Percentiles rank a stretch among this genome's conserved stretches.
Conservation (phyloP, 1,140 invertebrate species). For the Holcopasites calliopsidis region DNA sequence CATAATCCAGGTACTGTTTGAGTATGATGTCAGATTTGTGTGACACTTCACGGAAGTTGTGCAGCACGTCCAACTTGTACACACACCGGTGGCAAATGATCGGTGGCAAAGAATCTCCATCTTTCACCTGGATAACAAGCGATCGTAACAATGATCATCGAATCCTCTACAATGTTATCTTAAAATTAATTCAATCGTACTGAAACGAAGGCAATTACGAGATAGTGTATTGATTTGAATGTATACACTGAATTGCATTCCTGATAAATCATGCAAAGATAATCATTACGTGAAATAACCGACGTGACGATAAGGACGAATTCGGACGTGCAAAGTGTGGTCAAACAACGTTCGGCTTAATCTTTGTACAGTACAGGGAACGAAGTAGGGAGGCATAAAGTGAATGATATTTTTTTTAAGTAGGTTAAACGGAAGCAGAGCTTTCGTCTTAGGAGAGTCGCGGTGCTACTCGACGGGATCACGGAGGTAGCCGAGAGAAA, state of each 20-base stretch:
- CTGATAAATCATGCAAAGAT: too few relatives aligned
- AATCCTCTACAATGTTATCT: background rate
- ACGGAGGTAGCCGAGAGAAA: background rate
- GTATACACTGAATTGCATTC: too few relatives aligned
- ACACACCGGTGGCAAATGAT: conserved; percentile 79
- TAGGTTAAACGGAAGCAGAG: conserved; percentile 36
- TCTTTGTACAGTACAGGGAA: background rate
- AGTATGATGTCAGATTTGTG: conserved; percentile 79
- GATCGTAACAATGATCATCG: background rate
- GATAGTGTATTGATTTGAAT: too few relatives aligned
- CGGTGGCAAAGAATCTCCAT: conserved; percentile 78
- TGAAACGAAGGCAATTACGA: too few relatives aligned
- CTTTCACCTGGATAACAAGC: conserved; percentile 74
- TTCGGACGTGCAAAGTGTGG: background rate
- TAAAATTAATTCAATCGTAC: too few relatives aligned
- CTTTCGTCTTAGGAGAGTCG: conserved; percentile 3
- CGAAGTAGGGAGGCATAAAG: background rate
- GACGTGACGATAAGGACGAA: too few relatives aligned
- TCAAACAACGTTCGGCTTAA: background rate
- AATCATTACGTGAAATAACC: too few relatives aligned
- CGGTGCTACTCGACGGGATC: too few relatives aligned
- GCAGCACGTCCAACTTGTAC: conserved; percentile 78
- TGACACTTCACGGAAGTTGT: conserved; percentile 79
- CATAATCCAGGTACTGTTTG: conserved; percentile 80
- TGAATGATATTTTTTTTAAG: conserved; percentile 1